Percentiles rank a stretch among this genome's conserved stretches.
Evolutionary conservation across 2,113 vertebrate species (phyloP).

Genomic region (Proteles cristata): DNA sequence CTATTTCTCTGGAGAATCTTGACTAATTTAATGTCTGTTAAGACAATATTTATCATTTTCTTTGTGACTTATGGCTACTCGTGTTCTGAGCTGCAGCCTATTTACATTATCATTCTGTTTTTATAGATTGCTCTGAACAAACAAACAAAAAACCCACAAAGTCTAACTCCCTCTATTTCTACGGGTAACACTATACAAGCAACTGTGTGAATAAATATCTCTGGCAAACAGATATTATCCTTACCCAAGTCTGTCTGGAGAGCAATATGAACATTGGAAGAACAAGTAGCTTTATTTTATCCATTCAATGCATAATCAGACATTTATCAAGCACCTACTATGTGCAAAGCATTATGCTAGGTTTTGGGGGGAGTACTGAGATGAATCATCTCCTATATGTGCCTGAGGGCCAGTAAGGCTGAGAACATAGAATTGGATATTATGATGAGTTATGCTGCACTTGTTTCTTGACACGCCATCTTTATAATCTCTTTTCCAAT

Average conservation of each 20-base stretch:
- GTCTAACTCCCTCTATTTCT: not conserved
- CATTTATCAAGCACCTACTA: constrained; percentile 68
- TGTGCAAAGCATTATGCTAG: constrained; percentile 79
- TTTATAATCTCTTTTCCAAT: not conserved
- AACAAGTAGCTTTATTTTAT: constrained; percentile 82
- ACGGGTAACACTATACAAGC: not conserved
- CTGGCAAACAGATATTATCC: constrained; percentile 75
- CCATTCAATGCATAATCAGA: constrained; percentile 82
- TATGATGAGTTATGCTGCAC: not conserved
- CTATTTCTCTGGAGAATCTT: not conserved
- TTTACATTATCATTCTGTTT: not conserved
- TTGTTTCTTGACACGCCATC: not conserved
- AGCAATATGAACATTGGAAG: constrained; percentile 79
- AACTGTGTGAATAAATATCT: constrained; percentile 73
- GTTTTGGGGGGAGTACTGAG: not conserved
- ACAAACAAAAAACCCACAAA: not conserved
- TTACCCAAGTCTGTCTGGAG: constrained; percentile 77
- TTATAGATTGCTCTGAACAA: not conserved
- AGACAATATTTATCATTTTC: not conserved
- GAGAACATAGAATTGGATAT: not conserved
- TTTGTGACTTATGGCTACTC: not conserved
- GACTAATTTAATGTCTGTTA: not conserved
- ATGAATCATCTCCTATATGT: not conserved
- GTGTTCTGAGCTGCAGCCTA: not conserved
- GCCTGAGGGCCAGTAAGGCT: not conserved